These are phyloP conservation scores for Priocnemis perturbator DNA, from an alignment of 2,888 invertebrate genomes.

Conservation along the genomic window DNA sequence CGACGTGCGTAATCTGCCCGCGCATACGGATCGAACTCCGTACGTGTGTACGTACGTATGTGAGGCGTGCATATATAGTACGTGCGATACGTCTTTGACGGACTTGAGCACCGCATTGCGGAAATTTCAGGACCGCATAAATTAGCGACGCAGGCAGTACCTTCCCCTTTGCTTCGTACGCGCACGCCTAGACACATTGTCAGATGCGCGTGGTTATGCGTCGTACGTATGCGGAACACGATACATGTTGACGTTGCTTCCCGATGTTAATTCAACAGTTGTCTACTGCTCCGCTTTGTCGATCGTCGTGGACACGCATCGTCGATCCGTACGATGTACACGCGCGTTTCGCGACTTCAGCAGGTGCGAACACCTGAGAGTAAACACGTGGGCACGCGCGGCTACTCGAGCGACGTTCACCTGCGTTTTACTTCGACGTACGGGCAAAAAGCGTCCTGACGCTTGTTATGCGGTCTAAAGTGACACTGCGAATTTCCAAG, in stretches of 20 bases:
- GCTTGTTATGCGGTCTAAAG: too few relatives aligned
- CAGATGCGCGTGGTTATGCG: background rate
- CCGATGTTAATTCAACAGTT: background rate
- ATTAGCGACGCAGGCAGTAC: slow-evolving; percentile 51
- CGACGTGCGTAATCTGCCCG: slow-evolving; percentile 8
- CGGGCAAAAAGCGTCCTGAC: background rate
- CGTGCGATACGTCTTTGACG: slow-evolving; percentile 3
- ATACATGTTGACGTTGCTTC: background rate
- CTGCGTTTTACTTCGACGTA: background rate
- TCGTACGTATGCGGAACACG: background rate
- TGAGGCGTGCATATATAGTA: background rate
- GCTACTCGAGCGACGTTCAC: background rate
- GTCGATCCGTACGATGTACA: background rate
- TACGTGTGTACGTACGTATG: background rate
- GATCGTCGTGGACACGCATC: too few relatives aligned
- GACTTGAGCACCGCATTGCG: slow-evolving; percentile 47
- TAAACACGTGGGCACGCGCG: background rate
- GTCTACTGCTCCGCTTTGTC: background rate
- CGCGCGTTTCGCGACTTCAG: background rate
- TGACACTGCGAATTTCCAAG: too few relatives aligned
- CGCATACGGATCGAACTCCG: background rate
- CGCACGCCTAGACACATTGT: background rate
- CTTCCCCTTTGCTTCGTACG: slow-evolving; percentile 17
- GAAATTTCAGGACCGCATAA: slow-evolving; percentile 53
- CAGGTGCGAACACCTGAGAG: slow-evolving; percentile 8